Base-by-base conservation (phyloP, 2,113 vertebrate genomes). In the Petrocephalus microphthalmus region DNA sequence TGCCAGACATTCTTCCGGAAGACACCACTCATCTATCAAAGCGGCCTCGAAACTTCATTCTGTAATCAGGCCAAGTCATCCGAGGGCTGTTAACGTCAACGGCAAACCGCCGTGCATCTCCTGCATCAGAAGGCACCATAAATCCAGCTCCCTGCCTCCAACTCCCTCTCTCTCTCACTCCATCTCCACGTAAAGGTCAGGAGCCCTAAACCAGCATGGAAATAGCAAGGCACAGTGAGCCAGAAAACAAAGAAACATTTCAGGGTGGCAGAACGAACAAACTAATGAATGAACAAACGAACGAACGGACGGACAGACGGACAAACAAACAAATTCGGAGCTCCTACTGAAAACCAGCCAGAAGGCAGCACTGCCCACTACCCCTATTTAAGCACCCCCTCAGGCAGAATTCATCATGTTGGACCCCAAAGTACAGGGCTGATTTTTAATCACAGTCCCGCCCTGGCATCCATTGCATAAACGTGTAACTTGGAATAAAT, bases 11-110 rank as follows among this genome's bases (percentile, higher is more conserved):
- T 37, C 37, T 19, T 78, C 71, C 7, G 71, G 11, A 78, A 78
- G 29, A 78, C 71, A 78, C 71, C 37, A 78, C 33, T 78, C 71
- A 78, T 78, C 33, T 78, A 78, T 78, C 71, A 78, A 78, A 78
- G 37, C 1, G 71, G 33, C 33, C 33, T 78, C 29, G 33, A 78
- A 78, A 78, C 71, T 78, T 42, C 71, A 78, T 78, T 78, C 17
- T 33, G 71, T 78, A 78, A 78, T 78, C 71, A 78, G 71, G 71
- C 71, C 71, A 78, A 78, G 71, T 42, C 71, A 37, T 42, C 33
- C 33, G 33, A 42, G 71, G 71, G 33, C 71, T 42, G 33, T 17
- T 42, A 78, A 78, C 33, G 33, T 78, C 15, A 13, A 78, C 19
- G 71, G 71, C 17, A 20, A 78, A 78, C 71, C 33, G 2, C 15